Base-by-base conservation (phyloP, 2,113 vertebrate species). In the Patagioenas fasciata region DNA sequence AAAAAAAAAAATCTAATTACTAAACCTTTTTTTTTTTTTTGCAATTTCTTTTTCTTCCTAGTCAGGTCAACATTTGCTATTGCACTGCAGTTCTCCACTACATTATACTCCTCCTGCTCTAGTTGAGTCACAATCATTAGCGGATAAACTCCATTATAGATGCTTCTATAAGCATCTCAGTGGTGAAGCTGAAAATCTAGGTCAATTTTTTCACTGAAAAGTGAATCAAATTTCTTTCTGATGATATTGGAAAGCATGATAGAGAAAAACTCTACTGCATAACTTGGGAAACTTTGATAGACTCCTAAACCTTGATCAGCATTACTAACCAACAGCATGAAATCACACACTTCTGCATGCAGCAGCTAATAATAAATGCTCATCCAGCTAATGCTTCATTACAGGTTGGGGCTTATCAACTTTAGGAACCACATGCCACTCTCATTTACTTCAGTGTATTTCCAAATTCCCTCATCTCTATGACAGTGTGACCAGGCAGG, bases 201-300 rank as follows among this genome's bases (percentile, higher is more conserved):
- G 95, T 96, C 95, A 96, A 92, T 71, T 95, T 96, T 94, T 94
- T 91, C 90, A 79, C 53, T 60, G 47, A 84, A 78, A 88, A 92
- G 57, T 91, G 73, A 89, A 94, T 72, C 65, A 88, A 93, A 95
- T 96, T 93, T 75, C 51, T 72, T 90, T 88, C 69, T 95, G 80
- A 95, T 95, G 38, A 42, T 90, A 78, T 61, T 93, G 77, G 73
- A 88, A 96, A 88, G 34, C 14, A 19, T 36, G 26, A 71, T 67
- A 64, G 29, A 17, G 38, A 44, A 78, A 89, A 64, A 17, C 32
- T 80, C 56, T 56, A 15, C 29, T 24, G 32, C 29, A 64, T 80
- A 66, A 19, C 20, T 34, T 40, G 25, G 57, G 53, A 94, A 91
- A 90, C 51, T 74, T 78, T 3, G 15, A 83, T 54, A 89, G 56